phyloP scores from a whole-genome alignment of 2,888 invertebrate species.

The Troides aeacus region DNA sequence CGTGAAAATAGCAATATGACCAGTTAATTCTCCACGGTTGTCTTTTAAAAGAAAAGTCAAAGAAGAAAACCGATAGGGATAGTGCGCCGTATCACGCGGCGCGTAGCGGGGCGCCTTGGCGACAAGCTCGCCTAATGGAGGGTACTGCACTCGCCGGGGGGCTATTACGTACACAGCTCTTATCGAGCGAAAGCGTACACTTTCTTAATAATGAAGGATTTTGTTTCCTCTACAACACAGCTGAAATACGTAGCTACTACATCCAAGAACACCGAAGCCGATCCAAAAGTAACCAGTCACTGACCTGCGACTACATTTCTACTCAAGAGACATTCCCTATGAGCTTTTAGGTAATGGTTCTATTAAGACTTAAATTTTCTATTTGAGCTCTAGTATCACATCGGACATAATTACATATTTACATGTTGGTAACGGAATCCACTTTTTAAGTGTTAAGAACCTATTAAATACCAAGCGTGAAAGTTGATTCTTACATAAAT shows the following conservation, averaged over 20 bases:
- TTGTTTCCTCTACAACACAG: conserved; percentile 40
- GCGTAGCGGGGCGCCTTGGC: conserved; percentile 59
- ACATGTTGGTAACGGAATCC: not conserved
- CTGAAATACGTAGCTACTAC: conserved; percentile 3
- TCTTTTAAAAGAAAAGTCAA: conserved; percentile 43
- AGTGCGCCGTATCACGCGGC: conserved; percentile 56
- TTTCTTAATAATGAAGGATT: conserved; percentile 59
- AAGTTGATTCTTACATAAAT: not conserved
- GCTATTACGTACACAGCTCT: conserved; percentile 61
- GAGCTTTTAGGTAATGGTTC: not conserved
- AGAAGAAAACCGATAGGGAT: conserved; percentile 42
- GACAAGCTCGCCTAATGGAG: conserved; percentile 70
- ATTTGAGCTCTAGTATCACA: not conserved
- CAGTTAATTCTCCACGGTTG: conserved; percentile 35
- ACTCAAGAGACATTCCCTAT: not conserved
- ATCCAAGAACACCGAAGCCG: not conserved
- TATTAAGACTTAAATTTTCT: not conserved
- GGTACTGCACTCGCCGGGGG: conserved; percentile 55
- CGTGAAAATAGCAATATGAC: conserved; percentile 14
- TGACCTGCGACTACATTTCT: too few species aligned
- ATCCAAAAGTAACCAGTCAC: too few species aligned
- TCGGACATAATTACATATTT: not conserved
- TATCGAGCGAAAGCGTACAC: conserved; percentile 61
- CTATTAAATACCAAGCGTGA: too few species aligned
- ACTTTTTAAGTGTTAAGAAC: not conserved